Evolutionary conservation across 2,888 invertebrate genomes (phyloP), one percentile per base, ranked within the genome.

Genomic region (Aphidoletes aphidimyza): DNA sequence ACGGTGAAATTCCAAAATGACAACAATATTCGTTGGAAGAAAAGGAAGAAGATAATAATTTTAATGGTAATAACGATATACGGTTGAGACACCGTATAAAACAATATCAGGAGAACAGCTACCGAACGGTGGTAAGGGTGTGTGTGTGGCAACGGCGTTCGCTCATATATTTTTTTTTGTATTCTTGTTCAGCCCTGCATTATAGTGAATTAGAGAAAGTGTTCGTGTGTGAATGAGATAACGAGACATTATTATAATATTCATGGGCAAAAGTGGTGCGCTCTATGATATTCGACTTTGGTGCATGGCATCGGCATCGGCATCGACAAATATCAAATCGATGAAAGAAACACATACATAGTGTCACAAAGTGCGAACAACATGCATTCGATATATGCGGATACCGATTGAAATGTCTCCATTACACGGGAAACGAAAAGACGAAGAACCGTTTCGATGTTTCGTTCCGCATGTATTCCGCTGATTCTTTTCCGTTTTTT

Each of bases 191-290:
- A n/a, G 8, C 69, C 34, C 69, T 69, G 69, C 69, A 69, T 69
- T 30, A 30, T 81, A 39, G 81, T 37, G 42, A 84, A 84, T 36
- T 84, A 36, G 22, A 84, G 34, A 83, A 85, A 85, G 85, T 85
- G 84, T 85, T 85, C 85, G 85, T 85, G 85, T 85, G 85, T 85
- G 84, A 85, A 85, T 84, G 49, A 83, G 83, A 83, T 85, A 83
- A 85, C 84, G 69, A 45, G 59, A 84, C 30, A 83, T 49, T 36
- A 84, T 81, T 37, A 37, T 37, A 81, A 81, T 81, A 81, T 37
- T 81, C 81, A 37, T 37, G n/a, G n/a, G 37, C 37, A 37, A 81
- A 54, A 81, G 36, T 81, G 81, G 36, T 36, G 14, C 78, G 36
- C 36, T 19, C 1, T 17, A 78, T 9, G 11, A 9, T 22, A 54